Evolutionary conservation across 2,113 vertebrate genomes (phyloP).

Genomic region (Lanius ludovicianus): DNA sequence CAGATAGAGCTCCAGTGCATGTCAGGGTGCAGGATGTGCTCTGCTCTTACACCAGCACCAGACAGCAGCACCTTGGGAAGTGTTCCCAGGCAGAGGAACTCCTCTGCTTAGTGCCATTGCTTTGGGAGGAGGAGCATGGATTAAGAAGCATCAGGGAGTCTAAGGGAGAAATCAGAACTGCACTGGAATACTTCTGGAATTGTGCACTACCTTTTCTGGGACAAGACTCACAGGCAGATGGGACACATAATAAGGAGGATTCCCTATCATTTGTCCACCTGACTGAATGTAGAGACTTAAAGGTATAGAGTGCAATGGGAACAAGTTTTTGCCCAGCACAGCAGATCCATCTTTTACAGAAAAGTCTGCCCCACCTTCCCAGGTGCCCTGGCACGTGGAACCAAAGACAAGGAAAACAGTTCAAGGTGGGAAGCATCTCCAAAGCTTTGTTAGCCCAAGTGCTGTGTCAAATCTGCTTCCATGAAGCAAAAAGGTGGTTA

Average conservation of each 20-base stretch:
- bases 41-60: fast-evolving
- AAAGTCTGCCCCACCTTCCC: neutral
- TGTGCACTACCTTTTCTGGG: neutral
- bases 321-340: fast-evolving
- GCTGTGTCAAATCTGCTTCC: neutral
- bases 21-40: neutral
- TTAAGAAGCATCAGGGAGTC: neutral
- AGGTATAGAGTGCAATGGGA: fast-evolving
- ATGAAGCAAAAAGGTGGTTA: neutral
- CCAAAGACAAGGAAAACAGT: neutral
- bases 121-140: fast-evolving
- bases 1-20: neutral
- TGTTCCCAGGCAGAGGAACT: neutral
- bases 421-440: neutral
- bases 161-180: neutral
- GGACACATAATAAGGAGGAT: neutral
- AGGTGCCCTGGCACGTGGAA: neutral
- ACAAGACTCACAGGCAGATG: neutral
- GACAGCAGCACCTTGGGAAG: neutral
- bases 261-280: neutral
- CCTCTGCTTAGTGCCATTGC: neutral
- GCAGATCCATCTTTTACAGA: neutral
- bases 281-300: neutral
- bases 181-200: neutral
- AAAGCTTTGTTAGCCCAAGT: neutral